Percentiles rank a stretch among this genome's conserved stretches.
Evolutionary conservation across 2,797 vertebrate genomes (phyloP).

Genomic region (Crotalus adamanteus): DNA sequence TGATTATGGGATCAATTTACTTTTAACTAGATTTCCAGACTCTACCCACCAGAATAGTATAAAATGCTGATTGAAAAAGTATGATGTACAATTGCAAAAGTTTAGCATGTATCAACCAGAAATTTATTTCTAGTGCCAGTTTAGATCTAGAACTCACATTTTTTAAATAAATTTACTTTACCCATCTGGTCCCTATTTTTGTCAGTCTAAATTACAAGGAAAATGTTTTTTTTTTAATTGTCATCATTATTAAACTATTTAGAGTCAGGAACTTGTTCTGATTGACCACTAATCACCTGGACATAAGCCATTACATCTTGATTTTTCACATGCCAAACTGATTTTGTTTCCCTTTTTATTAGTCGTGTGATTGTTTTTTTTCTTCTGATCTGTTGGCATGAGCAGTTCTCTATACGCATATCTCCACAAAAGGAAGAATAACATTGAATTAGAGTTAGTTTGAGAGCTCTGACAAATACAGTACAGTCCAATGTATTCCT

Average conservation of each 20-base stretch:
- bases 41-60: background rate
- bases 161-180: background rate
- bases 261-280: background rate
- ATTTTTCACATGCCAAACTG: background rate
- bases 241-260: background rate
- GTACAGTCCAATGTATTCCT: background rate
- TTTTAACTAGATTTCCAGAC: background rate
- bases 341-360: background rate
- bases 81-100: background rate
- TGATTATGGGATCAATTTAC: background rate
- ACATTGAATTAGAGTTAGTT: background rate
- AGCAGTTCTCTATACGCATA: background rate
- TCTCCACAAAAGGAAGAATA: background rate
- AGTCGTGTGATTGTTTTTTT: background rate
- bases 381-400: background rate
- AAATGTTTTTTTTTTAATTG: background rate
- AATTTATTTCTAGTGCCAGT: background rate
- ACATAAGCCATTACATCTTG: background rate
- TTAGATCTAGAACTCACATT: background rate
- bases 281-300: background rate
- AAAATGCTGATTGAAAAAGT: background rate
- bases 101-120: background rate
- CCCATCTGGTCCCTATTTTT: background rate
- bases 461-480: background rate
- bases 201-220: background rate